Percentiles rank a stretch among this genome's conserved stretches.
These are phyloP conservation scores for Macaria liturata DNA, from an alignment of 2,888 invertebrate species.

Conservation along the genomic window DNA sequence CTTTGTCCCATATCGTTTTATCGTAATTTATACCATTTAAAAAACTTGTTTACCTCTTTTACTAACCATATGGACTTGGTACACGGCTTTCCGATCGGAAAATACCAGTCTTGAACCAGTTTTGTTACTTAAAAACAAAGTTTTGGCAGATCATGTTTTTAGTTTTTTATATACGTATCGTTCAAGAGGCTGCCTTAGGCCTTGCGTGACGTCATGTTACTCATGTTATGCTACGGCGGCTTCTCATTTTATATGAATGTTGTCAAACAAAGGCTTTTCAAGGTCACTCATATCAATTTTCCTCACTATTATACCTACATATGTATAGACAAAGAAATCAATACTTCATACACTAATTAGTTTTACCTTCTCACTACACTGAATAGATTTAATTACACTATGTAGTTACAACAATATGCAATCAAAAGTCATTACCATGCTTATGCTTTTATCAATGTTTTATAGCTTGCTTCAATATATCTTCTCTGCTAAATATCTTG, in stretches of 20 bases:
- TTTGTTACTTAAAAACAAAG: slow-evolving; percentile 8
- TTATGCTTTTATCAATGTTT: too few relatives aligned
- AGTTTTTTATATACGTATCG: background rate
- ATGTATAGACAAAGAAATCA: slow-evolving; percentile 14
- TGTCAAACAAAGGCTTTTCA: slow-evolving; percentile 56
- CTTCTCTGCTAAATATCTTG: too few relatives aligned
- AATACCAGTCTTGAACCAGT: background rate
- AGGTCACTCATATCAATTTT: slow-evolving; percentile 45
- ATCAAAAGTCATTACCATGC: too few relatives aligned
- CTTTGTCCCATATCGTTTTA: slow-evolving; percentile 45
- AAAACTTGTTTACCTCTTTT: slow-evolving; percentile 13
- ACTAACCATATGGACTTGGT: background rate
- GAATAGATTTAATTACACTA: too few relatives aligned
- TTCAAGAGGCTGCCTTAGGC: slow-evolving; percentile 11
- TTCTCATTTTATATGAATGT: slow-evolving; percentile 38
- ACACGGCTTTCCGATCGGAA: background rate
- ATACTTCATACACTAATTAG: slow-evolving; percentile 2
- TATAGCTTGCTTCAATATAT: too few relatives aligned
- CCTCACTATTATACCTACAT: slow-evolving; percentile 1
- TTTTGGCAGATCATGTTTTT: slow-evolving; percentile 1
- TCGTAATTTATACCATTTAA: slow-evolving; percentile 11
- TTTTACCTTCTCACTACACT: too few relatives aligned
- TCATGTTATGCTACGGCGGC: slow-evolving; percentile 29
- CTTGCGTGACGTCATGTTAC: slow-evolving; percentile 40
- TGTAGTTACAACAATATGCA: too few relatives aligned